Evolutionary conservation across 2,797 vertebrate species (phyloP).

Genomic region (Lacerta agilis): DNA sequence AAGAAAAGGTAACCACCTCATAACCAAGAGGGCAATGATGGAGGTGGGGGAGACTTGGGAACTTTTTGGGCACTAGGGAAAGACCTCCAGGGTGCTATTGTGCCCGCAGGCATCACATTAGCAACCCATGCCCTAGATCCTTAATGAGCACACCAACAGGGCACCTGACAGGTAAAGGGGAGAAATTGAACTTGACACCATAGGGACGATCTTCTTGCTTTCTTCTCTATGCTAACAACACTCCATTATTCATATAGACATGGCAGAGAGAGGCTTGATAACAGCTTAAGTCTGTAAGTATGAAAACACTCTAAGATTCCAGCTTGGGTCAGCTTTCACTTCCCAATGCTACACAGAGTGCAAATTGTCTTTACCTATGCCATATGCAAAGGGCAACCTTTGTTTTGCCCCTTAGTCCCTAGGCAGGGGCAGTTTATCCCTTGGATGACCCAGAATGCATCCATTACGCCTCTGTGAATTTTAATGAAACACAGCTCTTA

Average conservation of each 20-base stretch:
- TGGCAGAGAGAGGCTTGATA: neutral
- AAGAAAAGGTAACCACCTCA: too few species aligned
- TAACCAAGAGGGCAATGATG: too few species aligned
- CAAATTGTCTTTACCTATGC: neutral
- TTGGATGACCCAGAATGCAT: neutral
- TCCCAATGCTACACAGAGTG: neutral
- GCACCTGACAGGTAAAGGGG: neutral
- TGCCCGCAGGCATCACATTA: too few species aligned
- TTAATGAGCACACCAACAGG: neutral
- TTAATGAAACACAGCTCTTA: neutral
- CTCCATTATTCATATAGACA: neutral
- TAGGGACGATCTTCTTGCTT: neutral
- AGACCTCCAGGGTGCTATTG: too few species aligned
- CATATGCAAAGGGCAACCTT: neutral
- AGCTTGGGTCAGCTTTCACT: neutral
- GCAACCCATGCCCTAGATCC: too few species aligned
- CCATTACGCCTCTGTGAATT: neutral
- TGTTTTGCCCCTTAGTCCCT: neutral
- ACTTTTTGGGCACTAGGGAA: too few species aligned
- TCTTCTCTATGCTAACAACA: too few species aligned
- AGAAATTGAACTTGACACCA: neutral
- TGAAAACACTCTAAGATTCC: neutral
- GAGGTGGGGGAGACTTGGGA: too few species aligned
- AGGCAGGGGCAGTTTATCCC: neutral
- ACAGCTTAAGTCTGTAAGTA: neutral